Percentiles rank a stretch among this genome's conserved stretches.
Evolutionary conservation across 2,888 invertebrate genomes (phyloP).

Genomic region (Cerastoderma edule): DNA sequence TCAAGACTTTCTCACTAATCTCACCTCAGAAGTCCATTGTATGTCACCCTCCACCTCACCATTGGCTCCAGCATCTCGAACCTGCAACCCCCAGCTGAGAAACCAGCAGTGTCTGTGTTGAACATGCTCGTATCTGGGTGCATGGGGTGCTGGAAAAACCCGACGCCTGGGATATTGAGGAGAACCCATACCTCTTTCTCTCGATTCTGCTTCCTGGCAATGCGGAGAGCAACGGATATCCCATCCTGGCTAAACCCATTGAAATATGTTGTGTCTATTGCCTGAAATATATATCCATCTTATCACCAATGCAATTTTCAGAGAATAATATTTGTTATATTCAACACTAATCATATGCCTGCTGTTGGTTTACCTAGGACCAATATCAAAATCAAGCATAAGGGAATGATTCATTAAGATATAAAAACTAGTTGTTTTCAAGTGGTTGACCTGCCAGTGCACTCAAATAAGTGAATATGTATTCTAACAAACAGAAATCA

Average conservation of each 20-base stretch:
- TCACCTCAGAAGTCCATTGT: slow-evolving; percentile 88
- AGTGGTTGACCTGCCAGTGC: no score
- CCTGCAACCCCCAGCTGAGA: slow-evolving; percentile 84
- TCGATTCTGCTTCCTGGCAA: slow-evolving; percentile 85
- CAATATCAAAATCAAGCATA: no score
- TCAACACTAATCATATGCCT: background rate
- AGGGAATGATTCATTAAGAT: no score
- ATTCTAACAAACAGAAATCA: no score
- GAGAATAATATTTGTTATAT: background rate
- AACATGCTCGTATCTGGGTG: slow-evolving; percentile 86
- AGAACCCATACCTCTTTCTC: slow-evolving; percentile 87
- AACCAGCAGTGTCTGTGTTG: slow-evolving; percentile 78
- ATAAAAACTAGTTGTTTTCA: no score
- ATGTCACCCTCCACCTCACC: slow-evolving; percentile 87
- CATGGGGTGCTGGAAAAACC: slow-evolving; percentile 85
- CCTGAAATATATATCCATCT: slow-evolving; percentile 75
- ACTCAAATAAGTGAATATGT: no score
- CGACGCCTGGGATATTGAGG: slow-evolving; percentile 83
- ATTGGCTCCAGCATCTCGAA: slow-evolving; percentile 88
- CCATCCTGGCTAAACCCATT: slow-evolving; percentile 86
- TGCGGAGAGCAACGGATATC: slow-evolving; percentile 85
- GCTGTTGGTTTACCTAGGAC: background rate
- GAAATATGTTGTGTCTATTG: slow-evolving; percentile 84
- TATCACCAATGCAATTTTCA: background rate
- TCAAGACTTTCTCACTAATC: no score